phyloP scores from a whole-genome alignment of 92 coral and sea anemone genomes.

The Anthopleura xanthogrammica region DNA sequence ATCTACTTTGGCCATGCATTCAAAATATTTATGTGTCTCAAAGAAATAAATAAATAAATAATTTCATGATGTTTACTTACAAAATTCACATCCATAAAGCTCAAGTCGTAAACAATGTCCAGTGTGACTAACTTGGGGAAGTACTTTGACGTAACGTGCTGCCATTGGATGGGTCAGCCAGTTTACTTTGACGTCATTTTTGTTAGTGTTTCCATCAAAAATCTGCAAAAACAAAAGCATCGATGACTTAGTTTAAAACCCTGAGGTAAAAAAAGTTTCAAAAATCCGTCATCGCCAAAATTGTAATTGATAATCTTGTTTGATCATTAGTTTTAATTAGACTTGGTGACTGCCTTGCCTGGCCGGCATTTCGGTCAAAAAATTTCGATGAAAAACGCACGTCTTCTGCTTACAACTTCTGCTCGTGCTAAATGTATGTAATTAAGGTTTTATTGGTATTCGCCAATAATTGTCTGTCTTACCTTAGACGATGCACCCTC shows the following conservation, averaged over 20 bases:
- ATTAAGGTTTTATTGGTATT: no score
- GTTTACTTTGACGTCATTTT: slow-evolving; percentile 32
- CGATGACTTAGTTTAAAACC: not conserved
- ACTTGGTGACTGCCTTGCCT: no score
- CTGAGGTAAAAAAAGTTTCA: no score
- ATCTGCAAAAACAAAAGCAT: not conserved
- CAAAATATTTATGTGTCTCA: not conserved
- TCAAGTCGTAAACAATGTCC: slow-evolving; percentile 47
- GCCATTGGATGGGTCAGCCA: slow-evolving; percentile 43
- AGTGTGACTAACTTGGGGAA: slow-evolving; percentile 31
- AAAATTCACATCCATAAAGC: slow-evolving; percentile 40
- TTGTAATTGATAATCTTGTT: no score
- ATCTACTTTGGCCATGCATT: no score
- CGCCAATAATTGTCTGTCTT: not conserved
- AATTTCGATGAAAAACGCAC: no score
- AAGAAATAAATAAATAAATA: not conserved
- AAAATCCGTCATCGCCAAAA: no score
- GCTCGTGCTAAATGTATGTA: no score
- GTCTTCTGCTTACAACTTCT: no score
- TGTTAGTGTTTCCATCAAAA: slow-evolving; percentile 37
- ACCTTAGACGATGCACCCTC: slow-evolving; percentile 7
- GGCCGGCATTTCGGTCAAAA: no score
- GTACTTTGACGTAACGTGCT: slow-evolving; percentile 43
- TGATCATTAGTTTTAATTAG: no score
- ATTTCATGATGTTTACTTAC: slow-evolving; percentile 11